Evolutionary conservation across 1,140 invertebrate genomes (phyloP), one percentile per base, ranked within the genome.

Genomic region (Drosophila subobscura): DNA sequence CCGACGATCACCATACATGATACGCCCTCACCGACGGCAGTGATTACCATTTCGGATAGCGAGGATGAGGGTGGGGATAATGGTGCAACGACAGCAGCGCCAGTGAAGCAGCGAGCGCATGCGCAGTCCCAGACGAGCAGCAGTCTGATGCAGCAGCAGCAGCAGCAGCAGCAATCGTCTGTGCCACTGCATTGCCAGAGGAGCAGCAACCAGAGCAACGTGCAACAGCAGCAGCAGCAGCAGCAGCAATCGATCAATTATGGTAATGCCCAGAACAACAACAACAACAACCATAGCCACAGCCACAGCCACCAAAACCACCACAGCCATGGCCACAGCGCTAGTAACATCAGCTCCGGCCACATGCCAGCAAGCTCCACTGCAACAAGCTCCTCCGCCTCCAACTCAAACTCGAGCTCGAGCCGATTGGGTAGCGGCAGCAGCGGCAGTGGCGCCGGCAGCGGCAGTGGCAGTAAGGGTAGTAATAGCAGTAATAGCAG

Each of bases 41-140:
- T 86, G 12, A 99, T 99, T 76, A 99, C 97, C 16, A 99, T 99
- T 80, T 98, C 97, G 37, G 98, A 98, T 89, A 98, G 97, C 84
- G 98, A 98, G 86, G 97, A 99, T 91, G 97, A 99, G 91, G 92
- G 93, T 14, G 92, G 94, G 46, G 92, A 92, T 74, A 89, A 88
- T 74, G 67, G 67, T 79, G n/a, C 60, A 8, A 22, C 45, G n/a
- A 49, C 54, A 27, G 42, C 67, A 66, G 55, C 72, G 75, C 91
- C 65, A 61, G 90, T 91, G 59, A 91, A 90, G 58, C 90, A 90
- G 72, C 77, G 90, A 16, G 90, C 79, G 0, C 90, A 91, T 50
- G 90, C 93, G 79, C 79, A 93, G 89, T 91, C 93, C 78, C 91
- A 93, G 92, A 92, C 93, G 59, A 88, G 89, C 84, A 61, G 92